Evolutionary conservation across 2,888 invertebrate species (phyloP).

Genomic region (Corythucha ciliata): DNA sequence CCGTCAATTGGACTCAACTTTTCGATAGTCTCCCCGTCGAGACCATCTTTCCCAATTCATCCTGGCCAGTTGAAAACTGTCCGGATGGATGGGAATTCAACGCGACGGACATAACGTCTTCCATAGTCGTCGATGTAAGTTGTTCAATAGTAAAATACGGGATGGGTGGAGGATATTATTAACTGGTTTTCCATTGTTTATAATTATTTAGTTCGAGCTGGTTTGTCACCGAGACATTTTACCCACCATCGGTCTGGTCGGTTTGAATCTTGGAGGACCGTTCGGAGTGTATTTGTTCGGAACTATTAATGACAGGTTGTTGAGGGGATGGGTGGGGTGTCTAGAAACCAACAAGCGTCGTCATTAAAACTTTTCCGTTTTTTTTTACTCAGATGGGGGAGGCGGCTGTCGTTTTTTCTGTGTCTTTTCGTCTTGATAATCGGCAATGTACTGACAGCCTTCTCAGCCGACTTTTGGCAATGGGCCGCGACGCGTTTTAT

Average conservation of each 20-base stretch:
- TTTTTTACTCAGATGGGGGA: constrained; percentile 55
- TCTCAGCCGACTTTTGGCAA: constrained; percentile 67
- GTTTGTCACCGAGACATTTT: constrained; percentile 80
- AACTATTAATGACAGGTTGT: constrained; percentile 61
- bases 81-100: constrained; percentile 73
- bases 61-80: constrained; percentile 60
- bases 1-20: constrained; percentile 58
- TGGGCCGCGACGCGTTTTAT: constrained; percentile 73
- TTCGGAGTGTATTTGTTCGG: constrained; percentile 85
- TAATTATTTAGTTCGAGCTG: constrained; percentile 68
- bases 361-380: neutral
- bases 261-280: constrained; percentile 79
- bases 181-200: constrained; percentile 6
- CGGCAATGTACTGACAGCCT: constrained; percentile 70
- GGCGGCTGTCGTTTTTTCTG: constrained; percentile 74
- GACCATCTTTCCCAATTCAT: constrained; percentile 44
- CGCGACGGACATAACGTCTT: constrained; percentile 57
- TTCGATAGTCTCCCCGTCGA: constrained; percentile 40
- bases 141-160: too few species aligned
- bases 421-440: constrained; percentile 71
- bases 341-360: too few species aligned
- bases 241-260: constrained; percentile 76
- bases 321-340: too few species aligned
- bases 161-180: neutral
- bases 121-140: constrained; percentile 70